Conservation (phyloP, 2,113 vertebrate genomes). For the Bothrops jararaca region DNA sequence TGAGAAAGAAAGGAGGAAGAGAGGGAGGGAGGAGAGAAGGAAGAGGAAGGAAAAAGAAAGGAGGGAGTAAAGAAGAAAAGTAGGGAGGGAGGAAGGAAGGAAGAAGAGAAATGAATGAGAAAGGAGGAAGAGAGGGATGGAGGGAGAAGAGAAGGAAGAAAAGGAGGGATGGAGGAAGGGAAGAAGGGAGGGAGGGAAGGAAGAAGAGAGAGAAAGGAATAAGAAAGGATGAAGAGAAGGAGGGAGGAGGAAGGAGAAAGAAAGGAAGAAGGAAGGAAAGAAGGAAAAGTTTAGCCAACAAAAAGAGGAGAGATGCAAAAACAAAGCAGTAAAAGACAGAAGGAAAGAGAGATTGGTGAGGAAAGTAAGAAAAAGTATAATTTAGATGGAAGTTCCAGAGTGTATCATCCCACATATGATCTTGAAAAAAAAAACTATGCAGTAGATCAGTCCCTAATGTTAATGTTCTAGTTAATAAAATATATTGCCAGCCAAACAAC, state of each 20-base stretch:
- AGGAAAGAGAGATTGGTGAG: background rate
- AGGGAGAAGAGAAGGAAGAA: accelerated
- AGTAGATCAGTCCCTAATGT: background rate
- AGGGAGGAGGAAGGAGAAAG: no score
- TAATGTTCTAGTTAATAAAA: background rate
- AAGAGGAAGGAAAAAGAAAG: no score
- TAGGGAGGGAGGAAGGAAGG: no score
- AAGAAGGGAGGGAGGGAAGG: no score
- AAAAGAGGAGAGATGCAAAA: background rate
- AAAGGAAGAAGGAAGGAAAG: background rate
- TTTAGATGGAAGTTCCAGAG: background rate
- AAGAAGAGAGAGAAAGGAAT: no score
- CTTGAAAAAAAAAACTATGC: background rate
- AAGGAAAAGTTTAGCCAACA: background rate
- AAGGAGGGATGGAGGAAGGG: accelerated
- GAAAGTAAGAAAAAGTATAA: background rate
- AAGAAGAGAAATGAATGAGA: no score
- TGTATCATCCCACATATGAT: background rate
- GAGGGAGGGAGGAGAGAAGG: no score
- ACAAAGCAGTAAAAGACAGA: background rate
- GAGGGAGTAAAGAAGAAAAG: no score
- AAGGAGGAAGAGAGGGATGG: no score
- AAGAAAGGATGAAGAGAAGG: accelerated
- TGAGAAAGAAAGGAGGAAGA: no score
- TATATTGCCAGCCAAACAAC: background rate